Conservation (phyloP, 2,888 invertebrate species). For the Tolmerus cingulatus region DNA sequence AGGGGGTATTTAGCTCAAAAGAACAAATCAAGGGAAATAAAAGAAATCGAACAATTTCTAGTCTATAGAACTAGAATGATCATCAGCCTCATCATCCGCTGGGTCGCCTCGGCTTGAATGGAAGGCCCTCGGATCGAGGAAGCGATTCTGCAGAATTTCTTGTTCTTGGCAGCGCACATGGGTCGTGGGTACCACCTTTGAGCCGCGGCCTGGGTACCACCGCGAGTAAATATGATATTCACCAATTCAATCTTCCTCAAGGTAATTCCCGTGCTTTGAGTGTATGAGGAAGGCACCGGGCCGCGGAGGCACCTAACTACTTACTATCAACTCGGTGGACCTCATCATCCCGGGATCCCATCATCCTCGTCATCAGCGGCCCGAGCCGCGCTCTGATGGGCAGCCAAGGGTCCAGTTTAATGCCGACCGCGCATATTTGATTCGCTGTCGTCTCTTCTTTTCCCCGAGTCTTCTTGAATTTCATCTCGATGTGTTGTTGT, state of each 20-base stretch:
- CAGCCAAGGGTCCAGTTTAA: conserved; percentile 36
- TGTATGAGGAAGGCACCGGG: neutral
- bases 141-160: conserved; percentile 36
- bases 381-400: conserved; percentile 38
- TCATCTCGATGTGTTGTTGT: conserved; percentile 42
- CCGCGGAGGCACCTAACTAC: conserved; percentile 25
- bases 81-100: conserved; percentile 29
- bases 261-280: conserved; percentile 16
- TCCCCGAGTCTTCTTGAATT: conserved; percentile 42
- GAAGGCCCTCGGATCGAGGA: conserved; percentile 22
- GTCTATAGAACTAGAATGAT: conserved; percentile 39
- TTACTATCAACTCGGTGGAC: conserved; percentile 36
- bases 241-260: conserved; percentile 41
- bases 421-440: conserved; percentile 43
- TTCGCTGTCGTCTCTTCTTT: conserved; percentile 43
- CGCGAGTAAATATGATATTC: conserved; percentile 31
- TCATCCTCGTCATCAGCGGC: conserved; percentile 42
- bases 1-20: conserved; percentile 20
- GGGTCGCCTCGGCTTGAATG: conserved; percentile 21
- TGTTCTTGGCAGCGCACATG: conserved; percentile 21
- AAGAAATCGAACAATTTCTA: conserved; percentile 20
- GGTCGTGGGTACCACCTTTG: conserved; percentile 33
- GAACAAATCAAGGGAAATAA: conserved; percentile 27
- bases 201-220: neutral
- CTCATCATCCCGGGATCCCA: conserved; percentile 39